These are phyloP conservation scores for Tigriopus japonicus DNA, from an alignment of 1,140 invertebrate species.

Conservation along the genomic window DNA sequence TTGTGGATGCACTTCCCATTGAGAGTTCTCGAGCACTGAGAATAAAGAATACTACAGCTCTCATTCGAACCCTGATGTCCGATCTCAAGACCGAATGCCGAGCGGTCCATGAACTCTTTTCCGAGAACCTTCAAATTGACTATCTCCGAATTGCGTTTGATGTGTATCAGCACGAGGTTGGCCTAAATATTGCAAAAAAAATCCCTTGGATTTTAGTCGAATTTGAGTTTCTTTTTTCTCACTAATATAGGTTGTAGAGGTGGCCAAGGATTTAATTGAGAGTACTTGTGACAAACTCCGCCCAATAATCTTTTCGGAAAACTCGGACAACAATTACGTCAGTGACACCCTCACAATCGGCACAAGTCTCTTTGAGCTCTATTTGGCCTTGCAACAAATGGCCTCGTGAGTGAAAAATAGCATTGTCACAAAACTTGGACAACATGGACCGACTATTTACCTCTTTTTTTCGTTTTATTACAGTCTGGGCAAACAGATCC, in stretches of 20 bases:
- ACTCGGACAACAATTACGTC: constrained; percentile 2
- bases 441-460: not conserved
- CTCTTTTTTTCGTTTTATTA: not conserved
- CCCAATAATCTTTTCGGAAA: not conserved
- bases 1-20: constrained; percentile 7
- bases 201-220: too few species aligned
- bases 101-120: not conserved
- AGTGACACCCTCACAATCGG: constrained; percentile 34
- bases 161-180: not conserved
- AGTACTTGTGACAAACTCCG: not conserved
- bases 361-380: constrained; percentile 73
- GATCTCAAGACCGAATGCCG: not conserved
- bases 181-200: too few species aligned
- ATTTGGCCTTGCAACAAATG: constrained; percentile 69
- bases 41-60: not conserved
- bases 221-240: too few species aligned
- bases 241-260: not conserved
- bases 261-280: not conserved
- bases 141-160: not conserved
- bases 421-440: not conserved
- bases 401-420: constrained; percentile 31
- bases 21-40: not conserved
- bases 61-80: not conserved
- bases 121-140: constrained; percentile 3
- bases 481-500: not conserved